Conservation (phyloP, 2,888 invertebrate genomes). For the Trachelus troglodyta region DNA sequence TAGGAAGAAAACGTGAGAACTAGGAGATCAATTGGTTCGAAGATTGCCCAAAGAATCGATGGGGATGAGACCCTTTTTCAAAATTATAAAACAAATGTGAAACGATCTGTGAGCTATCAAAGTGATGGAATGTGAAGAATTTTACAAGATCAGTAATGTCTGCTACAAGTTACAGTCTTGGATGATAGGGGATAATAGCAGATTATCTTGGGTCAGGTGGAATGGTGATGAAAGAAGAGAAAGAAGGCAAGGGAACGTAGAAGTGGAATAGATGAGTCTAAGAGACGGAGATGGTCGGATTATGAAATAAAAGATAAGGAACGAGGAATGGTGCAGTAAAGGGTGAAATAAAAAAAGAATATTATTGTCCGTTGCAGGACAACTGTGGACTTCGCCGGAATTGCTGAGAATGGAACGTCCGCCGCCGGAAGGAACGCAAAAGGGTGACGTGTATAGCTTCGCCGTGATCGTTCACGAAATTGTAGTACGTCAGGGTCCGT, state of each 20-base stretch:
- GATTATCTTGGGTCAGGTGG: too few relatives aligned
- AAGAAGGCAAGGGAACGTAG: neutral
- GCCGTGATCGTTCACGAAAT: conserved; percentile 95
- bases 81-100: too few relatives aligned
- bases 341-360: neutral
- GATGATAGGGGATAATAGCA: too few relatives aligned
- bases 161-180: too few relatives aligned
- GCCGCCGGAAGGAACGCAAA: conserved; percentile 81
- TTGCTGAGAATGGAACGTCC: conserved; percentile 76
- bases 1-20: too few relatives aligned
- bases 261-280: neutral
- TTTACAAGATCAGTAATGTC: too few relatives aligned
- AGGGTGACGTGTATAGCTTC: conserved; percentile 96
- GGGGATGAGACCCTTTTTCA: too few relatives aligned
- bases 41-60: too few relatives aligned
- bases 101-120: too few relatives aligned
- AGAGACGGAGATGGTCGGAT: neutral
- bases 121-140: too few relatives aligned
- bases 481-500: conserved; percentile 87
- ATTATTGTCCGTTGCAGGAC: conserved; percentile 70
- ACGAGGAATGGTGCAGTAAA: neutral
- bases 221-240: neutral
- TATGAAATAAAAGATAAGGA: neutral
- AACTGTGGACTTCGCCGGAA: conserved; percentile 94
- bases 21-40: too few relatives aligned